Percentiles rank a stretch among this genome's conserved stretches.
phyloP scores from a whole-genome alignment of 2,888 invertebrate genomes.

The Chymomyza fuscimana region DNA sequence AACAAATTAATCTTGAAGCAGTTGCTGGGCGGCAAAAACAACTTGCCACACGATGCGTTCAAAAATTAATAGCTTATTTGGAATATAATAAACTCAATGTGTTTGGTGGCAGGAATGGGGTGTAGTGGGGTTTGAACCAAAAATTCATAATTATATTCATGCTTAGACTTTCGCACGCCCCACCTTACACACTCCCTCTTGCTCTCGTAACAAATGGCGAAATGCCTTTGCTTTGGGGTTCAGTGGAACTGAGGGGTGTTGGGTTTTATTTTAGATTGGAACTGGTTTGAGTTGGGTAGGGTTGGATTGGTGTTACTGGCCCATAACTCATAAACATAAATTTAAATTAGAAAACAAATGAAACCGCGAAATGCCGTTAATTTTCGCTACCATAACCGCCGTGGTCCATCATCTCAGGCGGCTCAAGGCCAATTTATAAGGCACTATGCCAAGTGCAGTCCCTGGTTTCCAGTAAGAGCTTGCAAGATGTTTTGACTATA shows the following conservation, averaged over 20 bases:
- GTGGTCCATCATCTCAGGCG: neutral
- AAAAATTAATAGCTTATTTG: constrained; percentile 64
- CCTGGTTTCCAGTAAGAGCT: neutral
- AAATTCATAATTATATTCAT: neutral
- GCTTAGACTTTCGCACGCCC: neutral
- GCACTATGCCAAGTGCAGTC: neutral
- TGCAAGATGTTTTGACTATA: neutral
- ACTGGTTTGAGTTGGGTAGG: constrained; percentile 24
- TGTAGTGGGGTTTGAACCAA: neutral
- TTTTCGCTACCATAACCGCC: constrained; percentile 32
- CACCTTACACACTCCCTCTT: neutral
- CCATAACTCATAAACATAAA: constrained; percentile 73
- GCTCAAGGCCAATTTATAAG: neutral
- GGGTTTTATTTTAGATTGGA: constrained; percentile 24
- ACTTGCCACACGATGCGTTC: constrained; percentile 39
- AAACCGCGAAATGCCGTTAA: constrained; percentile 63
- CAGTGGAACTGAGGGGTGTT: neutral
- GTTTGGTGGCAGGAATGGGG: too few relatives aligned
- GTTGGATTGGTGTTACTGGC: constrained; percentile 9
- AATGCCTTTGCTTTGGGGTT: constrained; percentile 2
- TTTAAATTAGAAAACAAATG: constrained; percentile 75
- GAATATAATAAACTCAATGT: neutral
- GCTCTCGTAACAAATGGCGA: neutral
- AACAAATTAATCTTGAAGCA: constrained; percentile 56
- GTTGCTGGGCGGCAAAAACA: constrained; percentile 26